These are phyloP conservation scores for Carollia perspicillata DNA, from an alignment of 2,113 vertebrate genomes.

Conservation along the genomic window DNA sequence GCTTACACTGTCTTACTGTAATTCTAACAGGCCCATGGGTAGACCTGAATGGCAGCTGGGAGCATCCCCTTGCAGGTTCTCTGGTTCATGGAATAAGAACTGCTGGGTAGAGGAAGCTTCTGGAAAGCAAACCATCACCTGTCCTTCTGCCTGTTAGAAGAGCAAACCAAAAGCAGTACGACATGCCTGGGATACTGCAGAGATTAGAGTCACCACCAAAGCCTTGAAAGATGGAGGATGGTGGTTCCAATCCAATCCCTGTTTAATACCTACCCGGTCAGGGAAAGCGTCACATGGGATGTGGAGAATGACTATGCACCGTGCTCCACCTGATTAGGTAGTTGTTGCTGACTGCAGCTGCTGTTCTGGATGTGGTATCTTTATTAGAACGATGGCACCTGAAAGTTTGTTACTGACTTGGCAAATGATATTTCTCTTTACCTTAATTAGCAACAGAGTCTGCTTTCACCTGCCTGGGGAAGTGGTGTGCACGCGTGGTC, in stretches of 20 bases:
- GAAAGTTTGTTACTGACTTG: not conserved
- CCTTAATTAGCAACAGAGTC: not conserved
- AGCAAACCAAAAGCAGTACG: not conserved
- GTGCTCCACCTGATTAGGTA: not conserved
- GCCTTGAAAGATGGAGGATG: not conserved
- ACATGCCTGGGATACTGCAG: not conserved
- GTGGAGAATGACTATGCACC: not conserved
- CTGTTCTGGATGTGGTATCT: not conserved
- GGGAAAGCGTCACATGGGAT: not conserved
- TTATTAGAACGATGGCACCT: not conserved
- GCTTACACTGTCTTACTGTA: not conserved
- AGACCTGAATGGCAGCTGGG: not conserved
- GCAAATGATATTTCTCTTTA: not conserved
- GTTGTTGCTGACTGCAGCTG: not conserved
- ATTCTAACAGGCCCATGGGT: not conserved
- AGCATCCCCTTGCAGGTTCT: not conserved
- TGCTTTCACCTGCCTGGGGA: not conserved
- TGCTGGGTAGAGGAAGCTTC: not conserved
- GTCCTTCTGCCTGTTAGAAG: not conserved
- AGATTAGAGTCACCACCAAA: not conserved
- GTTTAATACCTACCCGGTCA: not conserved
- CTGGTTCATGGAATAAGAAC: not conserved
- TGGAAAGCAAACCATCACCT: not conserved
- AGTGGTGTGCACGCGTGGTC: not conserved
- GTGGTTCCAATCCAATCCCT: not conserved